Evolutionary conservation across 2,113 vertebrate species (phyloP), one percentile per base, ranked within the genome.

Genomic region (Thalassarche chlororhynchos): DNA sequence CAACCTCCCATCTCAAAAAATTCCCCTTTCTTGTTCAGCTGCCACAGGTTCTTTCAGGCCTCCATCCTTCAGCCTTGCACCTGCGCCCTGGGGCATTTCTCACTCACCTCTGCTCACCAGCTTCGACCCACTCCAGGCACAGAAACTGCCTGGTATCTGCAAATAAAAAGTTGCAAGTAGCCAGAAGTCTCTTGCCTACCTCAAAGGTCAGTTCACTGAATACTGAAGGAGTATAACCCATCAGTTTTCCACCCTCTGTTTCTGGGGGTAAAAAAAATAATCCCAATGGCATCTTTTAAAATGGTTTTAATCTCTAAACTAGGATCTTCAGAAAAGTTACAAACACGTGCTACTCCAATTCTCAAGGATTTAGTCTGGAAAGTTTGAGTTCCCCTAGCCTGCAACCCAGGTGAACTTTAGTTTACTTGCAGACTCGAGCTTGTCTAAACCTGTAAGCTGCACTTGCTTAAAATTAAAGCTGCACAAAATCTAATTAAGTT

Each of bases 401-500:
- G 71, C 46, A 91, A 70, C 25, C 11, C 36, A 82, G 62, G 11
- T 79, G 83, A 93, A 93, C 78, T 87, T 71, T 3, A 47, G 38
- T 46, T 71, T 79, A 79, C 21, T 55, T 60, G 52, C 51, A 89
- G 84, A 78, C 18, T 89, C 34, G 29, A 76, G 26, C 70, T 60
- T 76, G 74, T 76, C 65, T 85, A 93, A 87, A 89, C 81, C 46
- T 70, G 51, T 17, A 81, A 80, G 32, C 10, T 58, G n/a, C 6
- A 13, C 69, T 64, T 78, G 42, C 44, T 87, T 70, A 70, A 95
- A 93, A 94, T 51, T 49, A 71, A 76, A 93, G 49, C 71, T 54
- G 68, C 69, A 83, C 34, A 86, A 92, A 71, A 72, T 58, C 26
- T 58, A 75, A 96, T 91, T 66, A 84, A 44, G 28, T 34, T 84